Conservation (phyloP, 2,888 invertebrate species). For the Apamea sordens region DNA sequence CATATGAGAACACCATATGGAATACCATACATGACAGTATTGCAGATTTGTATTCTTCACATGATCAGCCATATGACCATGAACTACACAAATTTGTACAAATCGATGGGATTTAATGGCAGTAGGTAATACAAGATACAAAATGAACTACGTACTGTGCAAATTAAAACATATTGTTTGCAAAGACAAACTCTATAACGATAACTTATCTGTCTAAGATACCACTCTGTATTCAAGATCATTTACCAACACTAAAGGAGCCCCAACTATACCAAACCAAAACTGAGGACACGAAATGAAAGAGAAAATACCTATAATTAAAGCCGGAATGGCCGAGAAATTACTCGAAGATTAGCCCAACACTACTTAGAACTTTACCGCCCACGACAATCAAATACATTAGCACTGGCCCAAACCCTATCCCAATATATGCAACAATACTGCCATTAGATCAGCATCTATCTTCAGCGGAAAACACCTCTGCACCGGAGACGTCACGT, state of each 20-base stretch:
- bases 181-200: neutral
- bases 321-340: neutral
- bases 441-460: slow-evolving; percentile 82
- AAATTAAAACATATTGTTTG: neutral
- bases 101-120: too few relatives aligned
- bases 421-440: slow-evolving; percentile 70
- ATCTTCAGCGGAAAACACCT: slow-evolving; percentile 90
- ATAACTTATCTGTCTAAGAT: too few relatives aligned
- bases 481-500: slow-evolving; percentile 86
- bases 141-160: neutral
- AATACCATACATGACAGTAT: neutral
- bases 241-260: neutral
- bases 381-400: slow-evolving; percentile 44
- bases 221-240: neutral
- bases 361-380: slow-evolving; percentile 19
- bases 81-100: neutral
- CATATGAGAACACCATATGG: neutral
- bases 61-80: neutral
- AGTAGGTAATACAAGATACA: neutral
- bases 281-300: neutral
- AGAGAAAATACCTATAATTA: neutral
- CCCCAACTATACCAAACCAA: neutral
- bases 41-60: neutral
- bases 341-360: slow-evolving; percentile 13
- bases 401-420: slow-evolving; percentile 62